Conservation (phyloP, 2,797 vertebrate genomes). For the Danio kyathit region DNA sequence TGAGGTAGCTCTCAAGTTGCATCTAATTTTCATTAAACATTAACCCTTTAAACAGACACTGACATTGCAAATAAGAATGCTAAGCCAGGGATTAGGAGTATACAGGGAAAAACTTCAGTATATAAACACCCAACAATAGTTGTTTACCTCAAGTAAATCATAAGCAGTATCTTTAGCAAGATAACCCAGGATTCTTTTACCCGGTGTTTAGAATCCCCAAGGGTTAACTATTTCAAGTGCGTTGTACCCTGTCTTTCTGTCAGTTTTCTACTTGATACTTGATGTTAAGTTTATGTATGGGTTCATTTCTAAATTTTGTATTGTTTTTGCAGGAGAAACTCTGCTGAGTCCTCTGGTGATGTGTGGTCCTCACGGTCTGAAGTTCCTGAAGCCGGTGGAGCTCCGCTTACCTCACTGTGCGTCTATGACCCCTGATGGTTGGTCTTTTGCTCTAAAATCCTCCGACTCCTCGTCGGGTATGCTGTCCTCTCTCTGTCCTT, state of each 20-base stretch:
- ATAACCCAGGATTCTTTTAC: too few species aligned
- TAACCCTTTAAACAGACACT: too few species aligned
- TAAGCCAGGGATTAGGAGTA: too few species aligned
- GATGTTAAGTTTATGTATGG: not conserved
- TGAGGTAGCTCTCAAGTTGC: too few species aligned
- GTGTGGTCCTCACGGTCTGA: constrained; percentile 98
- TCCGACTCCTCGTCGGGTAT: constrained; percentile 99
- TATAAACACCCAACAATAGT: too few species aligned
- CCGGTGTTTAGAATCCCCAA: too few species aligned
- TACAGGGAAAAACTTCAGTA: too few species aligned
- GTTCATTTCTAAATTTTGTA: constrained; percentile 53
- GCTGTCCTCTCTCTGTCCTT: constrained; percentile 95
- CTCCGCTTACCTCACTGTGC: constrained; percentile 99
- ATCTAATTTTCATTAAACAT: too few species aligned
- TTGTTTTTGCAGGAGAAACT: constrained; percentile 86
- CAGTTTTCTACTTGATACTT: not conserved
- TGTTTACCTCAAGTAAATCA: too few species aligned
- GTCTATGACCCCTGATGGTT: constrained; percentile 99
- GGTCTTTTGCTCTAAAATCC: constrained; percentile 99
- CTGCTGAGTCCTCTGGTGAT: constrained; percentile 96
- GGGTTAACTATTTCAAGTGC: too few species aligned
- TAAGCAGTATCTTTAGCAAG: too few species aligned
- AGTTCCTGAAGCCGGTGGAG: constrained; percentile 99
- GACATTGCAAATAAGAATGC: too few species aligned
- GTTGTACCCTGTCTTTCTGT: not conserved